A percentile compares a stretch with the other conserved stretches of the same genome.
phyloP scores from a whole-genome alignment of 2,888 invertebrate genomes.

The Galerucella nymphaeae region DNA sequence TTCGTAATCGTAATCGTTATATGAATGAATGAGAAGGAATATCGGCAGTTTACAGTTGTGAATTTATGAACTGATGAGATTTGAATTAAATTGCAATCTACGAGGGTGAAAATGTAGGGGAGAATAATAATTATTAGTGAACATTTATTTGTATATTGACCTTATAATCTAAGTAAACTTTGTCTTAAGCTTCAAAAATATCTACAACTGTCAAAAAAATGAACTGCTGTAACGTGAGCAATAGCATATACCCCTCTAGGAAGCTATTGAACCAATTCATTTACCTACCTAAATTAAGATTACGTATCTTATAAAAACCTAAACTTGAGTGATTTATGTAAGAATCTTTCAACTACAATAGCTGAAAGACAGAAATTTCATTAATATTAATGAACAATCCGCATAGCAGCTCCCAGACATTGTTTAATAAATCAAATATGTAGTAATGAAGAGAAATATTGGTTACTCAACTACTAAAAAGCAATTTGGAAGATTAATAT shows the following conservation, averaged over 20 bases:
- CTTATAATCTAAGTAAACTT: background rate
- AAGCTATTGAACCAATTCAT: too few relatives aligned
- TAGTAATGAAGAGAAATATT: conserved; percentile 61
- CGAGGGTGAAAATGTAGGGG: background rate
- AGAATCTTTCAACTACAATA: conserved; percentile 20
- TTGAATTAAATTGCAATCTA: conserved; percentile 18
- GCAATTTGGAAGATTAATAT: conserved; percentile 61
- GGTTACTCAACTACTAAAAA: conserved; percentile 57
- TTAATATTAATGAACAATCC: conserved; percentile 43
- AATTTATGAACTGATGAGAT: conserved; percentile 22
- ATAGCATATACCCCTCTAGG: too few relatives aligned
- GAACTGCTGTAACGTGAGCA: too few relatives aligned
- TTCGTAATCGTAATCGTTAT: conserved; percentile 15
- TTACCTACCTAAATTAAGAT: too few relatives aligned
- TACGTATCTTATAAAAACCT: too few relatives aligned
- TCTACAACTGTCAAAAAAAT: too few relatives aligned
- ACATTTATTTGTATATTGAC: background rate
- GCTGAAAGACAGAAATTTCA: conserved; percentile 26
- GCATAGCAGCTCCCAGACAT: conserved; percentile 28
- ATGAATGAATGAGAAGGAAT: conserved; percentile 13
- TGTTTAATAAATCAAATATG: conserved; percentile 53
- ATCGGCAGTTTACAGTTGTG: conserved; percentile 18
- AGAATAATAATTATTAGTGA: background rate
- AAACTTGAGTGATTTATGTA: background rate
- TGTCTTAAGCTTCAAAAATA: too few relatives aligned